Percentiles rank a stretch among this genome's conserved stretches.
These are phyloP conservation scores for Myotis findleyi DNA, from an alignment of 2,797 vertebrate genomes.

Conservation along the genomic window DNA sequence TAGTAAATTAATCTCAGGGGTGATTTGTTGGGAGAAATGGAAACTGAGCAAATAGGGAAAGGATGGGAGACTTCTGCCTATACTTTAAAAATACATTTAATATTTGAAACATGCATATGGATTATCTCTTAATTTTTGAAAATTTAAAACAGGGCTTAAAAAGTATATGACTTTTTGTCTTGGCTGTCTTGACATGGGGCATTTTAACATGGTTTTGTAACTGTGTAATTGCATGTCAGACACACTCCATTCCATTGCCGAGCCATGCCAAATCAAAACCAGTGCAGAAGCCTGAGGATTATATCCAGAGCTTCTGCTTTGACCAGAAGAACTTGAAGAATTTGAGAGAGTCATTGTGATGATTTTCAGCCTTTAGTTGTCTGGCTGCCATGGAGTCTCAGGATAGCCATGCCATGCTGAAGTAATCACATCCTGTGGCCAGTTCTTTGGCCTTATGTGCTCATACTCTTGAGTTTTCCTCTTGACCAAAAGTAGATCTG, in stretches of 20 bases:
- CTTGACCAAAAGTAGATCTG: not conserved
- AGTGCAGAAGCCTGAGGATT: constrained; percentile 56
- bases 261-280: constrained; percentile 66
- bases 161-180: constrained; percentile 42
- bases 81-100: constrained; percentile 45
- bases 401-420: not conserved
- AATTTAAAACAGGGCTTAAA: constrained; percentile 49
- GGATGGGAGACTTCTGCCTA: not conserved
- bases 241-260: constrained; percentile 55
- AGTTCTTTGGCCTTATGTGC: not conserved
- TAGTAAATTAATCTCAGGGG: constrained; percentile 20
- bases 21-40: constrained; percentile 17
- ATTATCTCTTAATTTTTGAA: constrained; percentile 42
- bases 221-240: constrained; percentile 69
- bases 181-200: constrained; percentile 33
- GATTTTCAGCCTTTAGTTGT: not conserved
- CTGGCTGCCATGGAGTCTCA: not conserved
- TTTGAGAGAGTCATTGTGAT: constrained; percentile 15
- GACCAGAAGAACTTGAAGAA: constrained; percentile 64
- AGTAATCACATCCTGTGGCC: not conserved
- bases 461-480: not conserved
- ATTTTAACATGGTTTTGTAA: constrained; percentile 58
- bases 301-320: constrained; percentile 60
- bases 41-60: not conserved
- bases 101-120: constrained; percentile 7